Evolutionary conservation across 2,113 vertebrate genomes (phyloP).

Genomic region (Alethe castanea): DNA sequence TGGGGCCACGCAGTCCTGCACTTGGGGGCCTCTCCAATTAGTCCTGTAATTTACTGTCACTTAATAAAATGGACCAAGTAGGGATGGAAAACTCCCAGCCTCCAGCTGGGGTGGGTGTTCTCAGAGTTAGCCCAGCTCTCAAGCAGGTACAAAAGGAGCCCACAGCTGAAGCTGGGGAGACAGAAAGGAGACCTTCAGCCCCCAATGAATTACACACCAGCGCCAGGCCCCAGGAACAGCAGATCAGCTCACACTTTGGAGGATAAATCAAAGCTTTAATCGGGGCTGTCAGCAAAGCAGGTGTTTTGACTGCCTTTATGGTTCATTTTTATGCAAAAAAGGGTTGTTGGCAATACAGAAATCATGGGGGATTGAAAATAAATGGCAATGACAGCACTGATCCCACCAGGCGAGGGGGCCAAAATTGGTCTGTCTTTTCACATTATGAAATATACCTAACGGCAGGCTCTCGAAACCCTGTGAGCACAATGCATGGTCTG

Average conservation of each 20-base stretch:
- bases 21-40: background rate
- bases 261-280: slow-evolving; percentile 80
- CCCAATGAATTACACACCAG: slow-evolving; percentile 71
- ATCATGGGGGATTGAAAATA: slow-evolving; percentile 78
- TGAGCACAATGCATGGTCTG: slow-evolving; percentile 61
- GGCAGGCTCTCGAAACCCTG: slow-evolving; percentile 42
- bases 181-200: slow-evolving; percentile 66
- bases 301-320: slow-evolving; percentile 76
- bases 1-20: background rate
- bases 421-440: slow-evolving; percentile 77
- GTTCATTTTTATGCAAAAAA: slow-evolving; percentile 81
- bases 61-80: background rate
- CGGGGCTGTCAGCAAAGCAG: slow-evolving; percentile 78
- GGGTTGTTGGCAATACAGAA: slow-evolving; percentile 67
- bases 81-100: background rate
- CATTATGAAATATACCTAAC: slow-evolving; percentile 77
- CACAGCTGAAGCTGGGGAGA: slow-evolving; percentile 49
- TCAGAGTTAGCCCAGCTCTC: background rate
- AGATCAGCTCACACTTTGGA: slow-evolving; percentile 52
- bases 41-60: slow-evolving; percentile 46
- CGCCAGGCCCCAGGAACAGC: slow-evolving; percentile 40
- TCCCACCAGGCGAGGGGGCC: slow-evolving; percentile 71
- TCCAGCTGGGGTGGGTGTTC: slow-evolving; percentile 58
- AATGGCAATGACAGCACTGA: slow-evolving; percentile 76
- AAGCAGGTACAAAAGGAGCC: slow-evolving; percentile 58